phyloP scores from a whole-genome alignment of 2,113 vertebrate species.

The Falco punctatus region DNA sequence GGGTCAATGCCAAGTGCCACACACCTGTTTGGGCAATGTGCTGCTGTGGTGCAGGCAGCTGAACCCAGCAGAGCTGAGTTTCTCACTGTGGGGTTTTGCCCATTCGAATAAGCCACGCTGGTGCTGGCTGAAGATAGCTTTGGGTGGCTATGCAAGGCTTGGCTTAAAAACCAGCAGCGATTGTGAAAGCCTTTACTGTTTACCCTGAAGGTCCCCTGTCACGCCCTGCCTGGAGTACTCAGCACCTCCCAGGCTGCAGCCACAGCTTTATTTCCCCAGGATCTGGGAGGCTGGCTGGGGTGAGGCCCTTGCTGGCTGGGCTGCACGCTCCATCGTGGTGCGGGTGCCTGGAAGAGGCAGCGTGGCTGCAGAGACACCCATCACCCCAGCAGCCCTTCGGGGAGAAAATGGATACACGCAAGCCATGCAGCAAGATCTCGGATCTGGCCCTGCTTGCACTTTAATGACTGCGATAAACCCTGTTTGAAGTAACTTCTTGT shows the following conservation, averaged over 20 bases:
- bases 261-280: not conserved
- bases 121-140: not conserved
- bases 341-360: not conserved
- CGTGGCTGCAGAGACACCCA: not conserved
- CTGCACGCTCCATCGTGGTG: fast-evolving
- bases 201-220: too few relatives aligned
- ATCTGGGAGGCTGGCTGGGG: not conserved
- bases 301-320: not conserved
- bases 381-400: fast-evolving
- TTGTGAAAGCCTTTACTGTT: not conserved
- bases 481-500: not conserved
- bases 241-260: not conserved
- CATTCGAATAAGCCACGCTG: not conserved
- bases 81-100: not conserved
- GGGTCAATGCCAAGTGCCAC: fast-evolving
- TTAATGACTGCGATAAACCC: fast-evolving
- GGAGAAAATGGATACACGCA: not conserved
- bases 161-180: not conserved
- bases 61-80: not conserved
- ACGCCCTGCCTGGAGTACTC: fast-evolving
- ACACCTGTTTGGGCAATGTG: fast-evolving
- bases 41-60: not conserved
- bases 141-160: not conserved
- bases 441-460: not conserved
- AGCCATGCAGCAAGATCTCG: not conserved